Percentiles rank a stretch among this genome's conserved stretches.
Conservation (phyloP, 2,113 vertebrate species). For the Pagrus major region DNA sequence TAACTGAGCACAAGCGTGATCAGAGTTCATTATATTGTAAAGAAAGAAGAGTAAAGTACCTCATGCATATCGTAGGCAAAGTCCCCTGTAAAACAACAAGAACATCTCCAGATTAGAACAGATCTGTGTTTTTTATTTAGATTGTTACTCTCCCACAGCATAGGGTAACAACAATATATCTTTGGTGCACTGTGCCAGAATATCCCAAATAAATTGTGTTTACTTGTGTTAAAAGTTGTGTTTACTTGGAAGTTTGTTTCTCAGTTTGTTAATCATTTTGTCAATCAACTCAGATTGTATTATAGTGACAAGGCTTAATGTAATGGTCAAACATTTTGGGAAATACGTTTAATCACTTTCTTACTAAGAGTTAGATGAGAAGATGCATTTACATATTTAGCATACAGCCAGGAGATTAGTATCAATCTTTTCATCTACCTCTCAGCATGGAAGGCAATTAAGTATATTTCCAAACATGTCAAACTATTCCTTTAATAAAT, state of each 20-base stretch:
- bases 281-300: background rate
- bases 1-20: conserved; percentile 21
- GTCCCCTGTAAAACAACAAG: conserved; percentile 84
- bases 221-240: background rate
- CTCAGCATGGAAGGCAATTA: background rate
- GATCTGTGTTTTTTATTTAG: background rate
- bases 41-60: conserved; percentile 72
- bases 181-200: background rate
- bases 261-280: background rate
- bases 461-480: background rate
- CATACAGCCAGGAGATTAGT: background rate
- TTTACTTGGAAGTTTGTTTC: background rate
- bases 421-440: background rate
- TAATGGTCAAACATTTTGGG: background rate
- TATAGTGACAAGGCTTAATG: background rate
- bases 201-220: background rate
- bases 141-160: background rate
- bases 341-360: background rate
- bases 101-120: conserved; percentile 7
- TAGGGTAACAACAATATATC: background rate
- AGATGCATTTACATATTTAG: background rate
- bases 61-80: conserved; percentile 92
- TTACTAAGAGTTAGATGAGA: background rate
- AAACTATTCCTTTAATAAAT: background rate
- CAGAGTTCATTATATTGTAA: conserved; percentile 27